Percentiles rank a stretch among this genome's conserved stretches.
phyloP scores from a whole-genome alignment of 2,113 vertebrate species.

The Nesospiza acunhae region DNA sequence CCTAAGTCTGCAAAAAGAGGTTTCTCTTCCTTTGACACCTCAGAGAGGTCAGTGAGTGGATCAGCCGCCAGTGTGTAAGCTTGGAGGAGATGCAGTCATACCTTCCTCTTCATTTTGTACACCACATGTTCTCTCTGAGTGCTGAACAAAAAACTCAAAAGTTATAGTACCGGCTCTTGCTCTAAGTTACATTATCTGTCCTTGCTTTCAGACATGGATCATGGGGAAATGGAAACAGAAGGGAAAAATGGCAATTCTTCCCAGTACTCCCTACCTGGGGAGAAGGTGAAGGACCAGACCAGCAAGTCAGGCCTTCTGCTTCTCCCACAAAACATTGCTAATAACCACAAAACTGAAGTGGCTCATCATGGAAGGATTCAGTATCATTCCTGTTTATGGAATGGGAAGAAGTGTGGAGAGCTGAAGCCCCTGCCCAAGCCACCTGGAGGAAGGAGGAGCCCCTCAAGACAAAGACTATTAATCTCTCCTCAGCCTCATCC shows the following conservation, averaged over 20 bases:
- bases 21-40: neutral
- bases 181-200: neutral
- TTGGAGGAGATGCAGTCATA: neutral
- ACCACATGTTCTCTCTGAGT: rapidly evolving
- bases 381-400: rapidly evolving
- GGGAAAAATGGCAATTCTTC: neutral
- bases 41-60: neutral
- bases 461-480: rapidly evolving
- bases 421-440: neutral
- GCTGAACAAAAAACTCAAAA: neutral
- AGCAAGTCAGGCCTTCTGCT: neutral
- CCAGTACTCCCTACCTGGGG: no score
- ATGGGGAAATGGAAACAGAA: neutral
- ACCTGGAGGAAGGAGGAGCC: neutral
- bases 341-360: rapidly evolving
- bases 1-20: neutral
- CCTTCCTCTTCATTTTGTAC: neutral
- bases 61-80: neutral
- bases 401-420: neutral
- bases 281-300: neutral
- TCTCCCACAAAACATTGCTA: neutral
- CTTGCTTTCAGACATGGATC: neutral
- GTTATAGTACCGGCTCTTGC: neutral
- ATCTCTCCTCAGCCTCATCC: neutral
- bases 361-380: neutral